A percentile compares a stretch with the other conserved stretches of the same genome.
Evolutionary conservation across 2,797 vertebrate genomes (phyloP).

Genomic region (Notoglanidium macrostoma): DNA sequence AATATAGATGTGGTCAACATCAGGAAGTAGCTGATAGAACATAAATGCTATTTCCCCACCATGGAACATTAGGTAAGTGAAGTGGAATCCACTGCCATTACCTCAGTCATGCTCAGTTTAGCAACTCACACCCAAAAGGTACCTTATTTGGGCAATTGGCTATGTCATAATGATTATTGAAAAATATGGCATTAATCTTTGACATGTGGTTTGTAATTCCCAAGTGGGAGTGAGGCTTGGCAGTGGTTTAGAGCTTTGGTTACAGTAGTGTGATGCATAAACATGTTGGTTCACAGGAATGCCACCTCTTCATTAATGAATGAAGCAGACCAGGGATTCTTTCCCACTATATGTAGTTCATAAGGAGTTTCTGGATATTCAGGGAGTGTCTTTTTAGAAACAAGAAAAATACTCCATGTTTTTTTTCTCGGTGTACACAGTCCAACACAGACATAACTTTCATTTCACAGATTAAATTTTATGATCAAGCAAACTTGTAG

Average conservation of each 20-base stretch:
- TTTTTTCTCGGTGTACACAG: too few relatives aligned
- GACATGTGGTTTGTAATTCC: constrained; percentile 44
- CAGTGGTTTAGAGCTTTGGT: constrained; percentile 40
- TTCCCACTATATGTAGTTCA: neutral
- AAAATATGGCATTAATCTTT: constrained; percentile 46
- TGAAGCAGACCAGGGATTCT: neutral
- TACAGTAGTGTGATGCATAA: constrained; percentile 46
- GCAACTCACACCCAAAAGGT: constrained; percentile 51
- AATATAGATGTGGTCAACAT: constrained; percentile 71
- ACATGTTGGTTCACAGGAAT: constrained; percentile 45
- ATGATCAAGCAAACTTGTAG: neutral
- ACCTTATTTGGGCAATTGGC: constrained; percentile 65
- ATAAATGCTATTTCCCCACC: constrained; percentile 63
- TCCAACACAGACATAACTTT: constrained; percentile 16
- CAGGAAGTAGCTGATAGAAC: constrained; percentile 74
- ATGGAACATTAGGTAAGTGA: constrained; percentile 69
- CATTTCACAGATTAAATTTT: neutral
- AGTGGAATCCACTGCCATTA: constrained; percentile 73
- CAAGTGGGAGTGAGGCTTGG: constrained; percentile 34
- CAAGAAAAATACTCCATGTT: neutral
- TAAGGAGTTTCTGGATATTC: neutral
- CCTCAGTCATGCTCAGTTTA: constrained; percentile 62
- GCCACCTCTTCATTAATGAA: constrained; percentile 11
- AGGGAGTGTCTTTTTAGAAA: neutral
- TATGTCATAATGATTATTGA: constrained; percentile 55